Evolutionary conservation across 2,113 vertebrate species (phyloP).

Genomic region (Chitala chitala): DNA sequence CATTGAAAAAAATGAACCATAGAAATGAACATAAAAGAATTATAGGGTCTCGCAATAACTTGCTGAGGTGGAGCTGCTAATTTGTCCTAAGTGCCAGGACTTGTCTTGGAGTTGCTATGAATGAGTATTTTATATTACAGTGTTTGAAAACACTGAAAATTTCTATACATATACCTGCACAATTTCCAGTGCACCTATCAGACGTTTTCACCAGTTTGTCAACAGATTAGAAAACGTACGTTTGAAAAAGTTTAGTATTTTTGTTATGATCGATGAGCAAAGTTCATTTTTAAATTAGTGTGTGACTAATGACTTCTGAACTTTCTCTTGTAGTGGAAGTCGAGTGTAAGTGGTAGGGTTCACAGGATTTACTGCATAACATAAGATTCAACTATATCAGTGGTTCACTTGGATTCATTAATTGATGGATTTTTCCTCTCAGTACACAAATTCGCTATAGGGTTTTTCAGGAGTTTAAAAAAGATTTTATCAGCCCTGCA

Average conservation of each 20-base stretch:
- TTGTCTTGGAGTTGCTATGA: constrained; percentile 25
- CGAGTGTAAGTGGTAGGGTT: neutral
- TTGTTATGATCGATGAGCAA: too few relatives aligned
- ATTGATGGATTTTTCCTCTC: constrained; percentile 9
- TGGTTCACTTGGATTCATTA: neutral
- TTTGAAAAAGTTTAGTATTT: neutral
- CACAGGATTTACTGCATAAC: neutral
- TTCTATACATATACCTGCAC: neutral
- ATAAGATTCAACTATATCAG: neutral
- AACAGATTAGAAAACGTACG: neutral
- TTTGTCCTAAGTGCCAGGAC: constrained; percentile 36
- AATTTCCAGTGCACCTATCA: neutral
- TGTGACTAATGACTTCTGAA: too few relatives aligned
- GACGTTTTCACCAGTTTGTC: neutral
- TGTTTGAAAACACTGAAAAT: neutral
- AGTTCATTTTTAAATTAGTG: neutral
- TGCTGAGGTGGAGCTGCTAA: constrained; percentile 31
- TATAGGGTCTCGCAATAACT: constrained; percentile 36
- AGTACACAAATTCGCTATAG: constrained; percentile 50
- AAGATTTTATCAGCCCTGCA: constrained; percentile 6
- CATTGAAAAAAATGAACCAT: too few relatives aligned
- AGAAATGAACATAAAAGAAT: constrained; percentile 29
- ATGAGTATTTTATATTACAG: neutral
- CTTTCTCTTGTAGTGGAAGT: neutral
- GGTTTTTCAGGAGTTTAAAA: constrained; percentile 18